Evolutionary conservation across 2,888 invertebrate genomes (phyloP).

Genomic region (Zhuqinia jingwanae): DNA sequence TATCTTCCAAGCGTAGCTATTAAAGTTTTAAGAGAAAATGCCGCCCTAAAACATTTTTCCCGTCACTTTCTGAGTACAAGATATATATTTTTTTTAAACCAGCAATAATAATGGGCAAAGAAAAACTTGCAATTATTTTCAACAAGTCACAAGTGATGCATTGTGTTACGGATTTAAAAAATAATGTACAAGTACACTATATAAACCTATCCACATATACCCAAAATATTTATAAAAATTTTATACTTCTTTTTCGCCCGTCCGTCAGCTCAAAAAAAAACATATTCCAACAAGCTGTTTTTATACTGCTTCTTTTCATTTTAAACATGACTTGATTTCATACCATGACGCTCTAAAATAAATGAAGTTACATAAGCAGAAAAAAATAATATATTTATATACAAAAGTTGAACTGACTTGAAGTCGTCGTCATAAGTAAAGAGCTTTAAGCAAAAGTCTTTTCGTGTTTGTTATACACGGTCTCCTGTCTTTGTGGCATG

Average conservation of each 20-base stretch:
- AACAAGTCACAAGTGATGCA: no score
- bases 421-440: no score
- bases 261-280: slow-evolving; percentile 12
- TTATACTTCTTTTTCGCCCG: no score
- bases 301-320: slow-evolving; percentile 43
- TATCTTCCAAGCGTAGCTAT: slow-evolving; percentile 10
- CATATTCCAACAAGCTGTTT: neutral
- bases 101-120: no score
- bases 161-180: no score
- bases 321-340: neutral
- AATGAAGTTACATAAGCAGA: slow-evolving; percentile 36
- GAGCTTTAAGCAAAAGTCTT: slow-evolving; percentile 25
- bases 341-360: neutral
- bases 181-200: no score
- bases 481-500: slow-evolving; percentile 31
- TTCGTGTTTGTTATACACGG: slow-evolving; percentile 26
- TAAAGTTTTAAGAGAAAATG: neutral
- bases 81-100: neutral
- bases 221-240: no score
- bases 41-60: slow-evolving; percentile 6
- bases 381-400: no score
- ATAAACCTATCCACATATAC: no score
- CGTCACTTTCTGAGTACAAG: neutral
- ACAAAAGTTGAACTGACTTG: slow-evolving; percentile 16
- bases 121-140: slow-evolving; percentile 12